These are phyloP conservation scores for Chromobotia macracanthus DNA, from an alignment of 2,797 vertebrate genomes.

Conservation along the genomic window DNA sequence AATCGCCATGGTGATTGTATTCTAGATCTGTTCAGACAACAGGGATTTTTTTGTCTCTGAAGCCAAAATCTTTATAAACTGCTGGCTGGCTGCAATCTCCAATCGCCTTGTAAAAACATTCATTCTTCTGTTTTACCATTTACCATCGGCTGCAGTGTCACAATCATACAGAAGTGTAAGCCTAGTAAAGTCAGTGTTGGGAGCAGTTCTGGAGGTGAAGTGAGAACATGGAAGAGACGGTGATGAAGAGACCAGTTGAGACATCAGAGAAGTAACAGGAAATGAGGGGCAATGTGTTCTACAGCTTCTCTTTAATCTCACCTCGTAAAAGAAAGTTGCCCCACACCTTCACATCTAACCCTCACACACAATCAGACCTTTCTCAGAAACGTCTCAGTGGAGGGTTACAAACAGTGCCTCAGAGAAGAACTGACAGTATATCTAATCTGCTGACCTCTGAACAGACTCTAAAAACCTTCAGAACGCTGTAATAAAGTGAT, in stretches of 20 bases:
- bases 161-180: neutral
- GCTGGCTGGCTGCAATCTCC: no score
- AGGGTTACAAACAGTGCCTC: neutral
- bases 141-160: neutral
- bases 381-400: neutral
- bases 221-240: neutral
- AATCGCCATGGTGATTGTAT: slow-evolving; percentile 31
- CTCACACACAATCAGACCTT: neutral
- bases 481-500: neutral
- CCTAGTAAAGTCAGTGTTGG: neutral
- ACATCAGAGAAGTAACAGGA: slow-evolving; percentile 20
- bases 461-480: neutral
- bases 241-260: neutral
- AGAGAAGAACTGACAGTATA: neutral
- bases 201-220: slow-evolving; percentile 8
- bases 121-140: neutral
- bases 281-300: slow-evolving; percentile 24
- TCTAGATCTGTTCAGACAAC: neutral
- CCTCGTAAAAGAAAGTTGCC: slow-evolving; percentile 7
- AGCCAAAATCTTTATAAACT: neutral
- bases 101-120: neutral
- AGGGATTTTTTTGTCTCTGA: neutral
- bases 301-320: neutral
- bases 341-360: slow-evolving; percentile 15
- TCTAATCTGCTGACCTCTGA: slow-evolving; percentile 10